A percentile compares a stretch with the other conserved stretches of the same genome.
Evolutionary conservation across 2,113 vertebrate species (phyloP).

Genomic region (Macrotis lagotis): DNA sequence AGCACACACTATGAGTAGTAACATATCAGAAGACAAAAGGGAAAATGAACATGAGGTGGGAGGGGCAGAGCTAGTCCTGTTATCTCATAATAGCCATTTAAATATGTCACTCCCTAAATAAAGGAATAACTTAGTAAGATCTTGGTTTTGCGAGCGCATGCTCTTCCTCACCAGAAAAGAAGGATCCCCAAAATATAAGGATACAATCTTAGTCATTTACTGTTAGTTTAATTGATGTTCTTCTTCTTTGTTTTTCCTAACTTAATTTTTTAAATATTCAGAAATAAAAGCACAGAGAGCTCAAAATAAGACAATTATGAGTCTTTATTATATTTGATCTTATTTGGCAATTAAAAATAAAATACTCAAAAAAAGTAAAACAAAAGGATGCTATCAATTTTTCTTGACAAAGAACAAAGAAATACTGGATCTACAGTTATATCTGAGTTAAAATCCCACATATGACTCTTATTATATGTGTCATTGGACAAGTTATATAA

Average conservation of each 20-base stretch:
- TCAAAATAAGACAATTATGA: not conserved
- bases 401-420: not conserved
- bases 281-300: not conserved
- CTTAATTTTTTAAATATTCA: not conserved
- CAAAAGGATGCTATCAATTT: not conserved
- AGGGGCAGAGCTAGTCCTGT: not conserved
- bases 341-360: not conserved
- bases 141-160: not conserved
- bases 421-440: not conserved
- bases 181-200: not conserved
- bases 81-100: not conserved
- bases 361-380: slow-evolving; percentile 18
- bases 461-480: no score
- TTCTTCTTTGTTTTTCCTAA: not conserved
- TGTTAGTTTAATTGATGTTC: not conserved
- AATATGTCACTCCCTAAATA: not conserved
- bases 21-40: not conserved
- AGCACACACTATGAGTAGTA: not conserved
- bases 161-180: not conserved
- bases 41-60: not conserved
- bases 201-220: not conserved
- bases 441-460: no score
- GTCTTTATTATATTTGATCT: not conserved
- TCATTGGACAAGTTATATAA: no score
- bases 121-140: not conserved